Conservation (phyloP, 2,797 vertebrate species). For the Centroberyx gerrardi region DNA sequence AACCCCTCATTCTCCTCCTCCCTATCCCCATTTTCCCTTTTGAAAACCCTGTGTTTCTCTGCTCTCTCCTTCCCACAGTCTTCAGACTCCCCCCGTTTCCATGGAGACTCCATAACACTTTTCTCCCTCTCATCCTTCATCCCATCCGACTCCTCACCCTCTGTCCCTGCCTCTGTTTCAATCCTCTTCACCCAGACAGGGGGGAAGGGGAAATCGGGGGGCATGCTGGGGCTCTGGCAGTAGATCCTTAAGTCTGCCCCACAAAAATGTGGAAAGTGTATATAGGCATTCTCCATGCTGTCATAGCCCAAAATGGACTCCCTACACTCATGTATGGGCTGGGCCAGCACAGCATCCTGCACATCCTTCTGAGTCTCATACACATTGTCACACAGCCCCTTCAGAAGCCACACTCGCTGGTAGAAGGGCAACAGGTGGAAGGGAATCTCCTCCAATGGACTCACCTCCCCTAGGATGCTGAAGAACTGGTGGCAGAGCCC, state of each 20-base stretch:
- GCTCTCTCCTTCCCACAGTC: conserved; percentile 47
- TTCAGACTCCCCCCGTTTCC: conserved; percentile 41
- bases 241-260: conserved; percentile 98
- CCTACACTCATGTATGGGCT: conserved; percentile 98
- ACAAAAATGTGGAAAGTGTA: conserved; percentile 99
- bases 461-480: conserved; percentile 90
- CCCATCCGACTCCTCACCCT: conserved; percentile 54
- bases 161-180: conserved; percentile 55
- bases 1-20: conserved; percentile 36
- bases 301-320: conserved; percentile 99
- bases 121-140: conserved; percentile 47
- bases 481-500: conserved; percentile 96
- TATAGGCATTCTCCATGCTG: conserved; percentile 93
- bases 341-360: conserved; percentile 94
- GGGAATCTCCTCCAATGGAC: conserved; percentile 91
- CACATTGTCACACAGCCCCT: conserved; percentile 96
- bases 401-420: conserved; percentile 97
- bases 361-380: conserved; percentile 98
- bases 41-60: conserved; percentile 41
- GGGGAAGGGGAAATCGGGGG: conserved; percentile 89
- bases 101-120: conserved; percentile 33
- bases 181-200: conserved; percentile 82
- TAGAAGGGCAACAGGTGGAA: conserved; percentile 95
- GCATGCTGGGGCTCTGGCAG: conserved; percentile 92
- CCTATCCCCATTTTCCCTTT: conserved; percentile 59